Evolutionary conservation across 92 coral and sea anemone genomes (phyloP), one percentile per base, ranked within the genome.

Genomic region (Heteractis magnifica): DNA sequence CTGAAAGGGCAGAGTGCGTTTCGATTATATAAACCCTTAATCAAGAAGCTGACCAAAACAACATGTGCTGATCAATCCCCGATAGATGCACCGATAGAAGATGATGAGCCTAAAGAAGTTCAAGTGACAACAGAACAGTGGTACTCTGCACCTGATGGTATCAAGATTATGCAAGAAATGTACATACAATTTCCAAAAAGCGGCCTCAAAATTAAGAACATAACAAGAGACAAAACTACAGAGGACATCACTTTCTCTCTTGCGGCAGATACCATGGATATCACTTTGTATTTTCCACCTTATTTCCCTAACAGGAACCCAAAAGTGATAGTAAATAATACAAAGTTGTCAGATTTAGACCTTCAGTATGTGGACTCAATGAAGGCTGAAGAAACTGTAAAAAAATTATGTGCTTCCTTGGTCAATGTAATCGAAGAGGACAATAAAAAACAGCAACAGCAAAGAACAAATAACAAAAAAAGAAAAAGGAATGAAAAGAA

Each of bases 1-100:
- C 78, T 75, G 21, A 52, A 75, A 75, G 78, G 78, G 23, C 78
- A 75, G 78, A 75, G 78, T 52, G 53, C 78, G 9, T 75, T 75
- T 52, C 56, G 78, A 15, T 8, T 49, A 8, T 49, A 18, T 26
- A 19, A 75, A 75, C 53, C 53, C 9, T 52, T 75, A 19, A 75
- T 55, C 6, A 49, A 49, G 26, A 16, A 10, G 14, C 78, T 75
- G 12, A 6, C 9, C 0, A 0, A 68, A n/a, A 68, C 16, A n/a
- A 68, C 74, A 8, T 8, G 74, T n/a, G 9, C 10, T 18, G 56
- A 75, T 52, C 53, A 19, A 18, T 48, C 19, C 5, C 52, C 52
- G 34, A 75, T 75, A n/a, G n/a, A n/a, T n/a, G n/a, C n/a, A 49
- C 20, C 53, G 8, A 52, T 34, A 6, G 55, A 75, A 49, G 78